Evolutionary conservation across 2,888 invertebrate species (phyloP), one percentile per base, ranked within the genome.

Genomic region (Dynastes maya): DNA sequence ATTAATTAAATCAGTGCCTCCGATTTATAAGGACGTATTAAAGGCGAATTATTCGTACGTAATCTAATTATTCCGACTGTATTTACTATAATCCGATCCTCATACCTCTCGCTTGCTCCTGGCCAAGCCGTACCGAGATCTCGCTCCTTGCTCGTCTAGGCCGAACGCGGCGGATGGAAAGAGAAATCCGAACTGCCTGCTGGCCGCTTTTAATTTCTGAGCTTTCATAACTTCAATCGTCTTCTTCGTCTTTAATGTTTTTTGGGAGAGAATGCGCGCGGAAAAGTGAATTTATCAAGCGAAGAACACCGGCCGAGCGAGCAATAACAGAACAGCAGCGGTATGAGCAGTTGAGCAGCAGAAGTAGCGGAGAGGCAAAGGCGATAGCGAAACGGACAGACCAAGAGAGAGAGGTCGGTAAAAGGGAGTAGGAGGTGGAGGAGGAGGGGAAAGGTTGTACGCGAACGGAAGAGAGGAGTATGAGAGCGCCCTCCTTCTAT

Each of bases 201-300:
- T 82, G 79, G 79, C 80, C 79, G 78, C 86, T 87, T 88, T 88
- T 88, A 88, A 88, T 88, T 88, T 88, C 87, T 88, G 86, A 86
- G 87, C 87, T 88, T 88, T 88, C 88, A 88, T 88, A 88, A 89
- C 88, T 88, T 88, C 88, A 89, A 88, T 88, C 88, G 88, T 88
- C 88, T 79, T 76, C 70, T 67, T 76, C 72, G 79, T 67, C 77
- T 79, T 78, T 79, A 79, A 79, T 79, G 79, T 79, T 79, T 79
- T 79, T 79, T 68, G 58, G 45, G 67, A 61, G 67, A 71, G 78
- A 63, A 63, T 53, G 65, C 86, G 86, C 87, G 87, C 85, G 86
- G 86, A 88, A 88, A 88, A 88, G 88, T 88, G 88, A 88, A 88
- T 88, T 89, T 88, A 88, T 88, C 88, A 88, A 88, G 86, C 87